Percentiles rank a stretch among this genome's conserved stretches.
Evolutionary conservation across 1,140 invertebrate genomes (phyloP).

Genomic region (Drosophila willistoni): DNA sequence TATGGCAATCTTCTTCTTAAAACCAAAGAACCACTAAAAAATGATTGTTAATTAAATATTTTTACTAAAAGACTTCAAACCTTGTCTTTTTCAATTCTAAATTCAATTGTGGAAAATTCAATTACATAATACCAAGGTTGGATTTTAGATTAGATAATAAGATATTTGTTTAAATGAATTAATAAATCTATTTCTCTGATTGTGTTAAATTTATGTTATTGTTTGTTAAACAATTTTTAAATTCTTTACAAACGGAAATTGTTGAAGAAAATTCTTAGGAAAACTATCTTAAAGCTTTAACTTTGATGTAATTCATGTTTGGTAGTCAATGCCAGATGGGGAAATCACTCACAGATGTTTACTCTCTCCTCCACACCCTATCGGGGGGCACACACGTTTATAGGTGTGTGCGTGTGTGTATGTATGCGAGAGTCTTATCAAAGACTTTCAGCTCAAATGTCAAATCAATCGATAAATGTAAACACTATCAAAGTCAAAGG

Average conservation of each 20-base stretch:
- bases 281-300: background rate
- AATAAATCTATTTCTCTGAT: background rate
- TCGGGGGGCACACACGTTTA: background rate
- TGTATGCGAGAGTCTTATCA: background rate
- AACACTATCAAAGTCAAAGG: conserved; percentile 14
- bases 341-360: conserved; percentile 6
- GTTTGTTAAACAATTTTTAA: conserved; percentile 1
- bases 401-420: background rate
- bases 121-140: too few relatives aligned
- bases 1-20: too few relatives aligned
- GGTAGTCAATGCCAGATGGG: conserved; percentile 1
- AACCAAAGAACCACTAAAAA: too few relatives aligned
- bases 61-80: too few relatives aligned
- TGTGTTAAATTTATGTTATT: background rate
- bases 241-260: background rate
- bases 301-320: background rate
- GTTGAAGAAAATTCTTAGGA: conserved; percentile 1
- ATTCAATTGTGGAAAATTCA: too few relatives aligned
- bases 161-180: too few relatives aligned
- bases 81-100: too few relatives aligned
- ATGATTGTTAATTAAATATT: too few relatives aligned
- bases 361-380: background rate
- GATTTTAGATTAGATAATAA: too few relatives aligned
- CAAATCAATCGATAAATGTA: conserved; percentile 11
- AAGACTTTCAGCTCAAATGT: conserved; percentile 6